Evolutionary conservation across 2,113 vertebrate species (phyloP), one percentile per base, ranked within the genome.

Genomic region (Saccopteryx bilineata): DNA sequence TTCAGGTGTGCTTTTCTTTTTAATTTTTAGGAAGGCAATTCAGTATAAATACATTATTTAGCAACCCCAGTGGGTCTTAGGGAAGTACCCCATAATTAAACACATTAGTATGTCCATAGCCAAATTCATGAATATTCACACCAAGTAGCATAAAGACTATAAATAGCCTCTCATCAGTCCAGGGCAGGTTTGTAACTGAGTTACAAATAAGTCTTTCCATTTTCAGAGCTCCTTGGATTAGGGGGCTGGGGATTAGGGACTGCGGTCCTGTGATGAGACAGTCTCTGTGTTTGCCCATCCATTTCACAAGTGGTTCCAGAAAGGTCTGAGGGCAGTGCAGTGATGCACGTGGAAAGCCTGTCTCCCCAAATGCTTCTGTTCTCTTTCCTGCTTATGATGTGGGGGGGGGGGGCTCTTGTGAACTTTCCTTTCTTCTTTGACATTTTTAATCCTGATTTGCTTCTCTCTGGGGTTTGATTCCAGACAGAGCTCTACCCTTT

Each of bases 41-140:
- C 58, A 85, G 60, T 33, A 58, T 76, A 26, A 56, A 48, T 69
- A 68, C 52, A 46, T 76, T 79, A 81, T 60, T 90, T 76, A 83
- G 56, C 60, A 71, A 10, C 54, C 13, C 15, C 63, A 85, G 28
- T 46, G 18, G 56, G 83, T 71, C 13, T 90, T 93, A 54, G 58
- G 78, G 79, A 91, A 71, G 78, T 19, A 93, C 61, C 18, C 33
- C n/a, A 9, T 90, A 88, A 90, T 92, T 85, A 84, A 78, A 95
- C 66, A 91, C 33, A 80, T 79, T 94, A 94, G 90, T 93, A 91
- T 94, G 92, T 86, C 89, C 96, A 58, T 28, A 87, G 39, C 84
- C 80, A 95, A 65, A 92, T 14, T 63, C 33, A 93, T 95, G 96
- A 96, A 95, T 97, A 97, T 90, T 93, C 90, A 97, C 39, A 65